These are phyloP conservation scores for Sarcophaga rosellei DNA, from an alignment of 2,888 invertebrate genomes.

Conservation along the genomic window DNA sequence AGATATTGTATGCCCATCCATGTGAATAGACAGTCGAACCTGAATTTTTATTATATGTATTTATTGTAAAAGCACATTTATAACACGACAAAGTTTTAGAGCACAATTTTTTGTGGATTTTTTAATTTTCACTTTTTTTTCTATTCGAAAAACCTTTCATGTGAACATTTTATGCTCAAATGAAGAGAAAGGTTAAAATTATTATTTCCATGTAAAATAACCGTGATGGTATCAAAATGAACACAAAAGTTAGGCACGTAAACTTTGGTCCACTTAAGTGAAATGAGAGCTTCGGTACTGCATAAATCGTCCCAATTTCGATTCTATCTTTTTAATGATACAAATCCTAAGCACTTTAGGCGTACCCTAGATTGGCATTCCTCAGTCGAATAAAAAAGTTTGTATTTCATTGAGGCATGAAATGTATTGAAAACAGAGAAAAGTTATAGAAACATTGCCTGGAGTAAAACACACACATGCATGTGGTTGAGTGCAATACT, in stretches of 20 bases:
- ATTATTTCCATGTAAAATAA: no score
- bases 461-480: not conserved
- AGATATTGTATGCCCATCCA: not conserved
- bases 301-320: not conserved
- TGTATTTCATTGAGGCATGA: not conserved
- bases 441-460: slow-evolving; percentile 3
- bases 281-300: no score
- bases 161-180: no score
- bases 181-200: no score
- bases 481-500: not conserved
- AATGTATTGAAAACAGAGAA: not conserved
- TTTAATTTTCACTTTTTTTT: slow-evolving; percentile 11
- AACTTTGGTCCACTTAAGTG: no score
- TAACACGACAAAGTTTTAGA: slow-evolving; percentile 24
- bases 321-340: not conserved
- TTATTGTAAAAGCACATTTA: slow-evolving; percentile 21
- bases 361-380: not conserved
- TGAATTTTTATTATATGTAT: not conserved
- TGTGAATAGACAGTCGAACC: not conserved
- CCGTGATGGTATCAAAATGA: no score
- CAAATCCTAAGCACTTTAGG: not conserved
- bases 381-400: not conserved
- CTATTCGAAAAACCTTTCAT: not conserved
- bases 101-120: not conserved
- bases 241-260: no score